phyloP scores from a whole-genome alignment of 2,113 vertebrate genomes.

The Nothoprocta perdicaria region DNA sequence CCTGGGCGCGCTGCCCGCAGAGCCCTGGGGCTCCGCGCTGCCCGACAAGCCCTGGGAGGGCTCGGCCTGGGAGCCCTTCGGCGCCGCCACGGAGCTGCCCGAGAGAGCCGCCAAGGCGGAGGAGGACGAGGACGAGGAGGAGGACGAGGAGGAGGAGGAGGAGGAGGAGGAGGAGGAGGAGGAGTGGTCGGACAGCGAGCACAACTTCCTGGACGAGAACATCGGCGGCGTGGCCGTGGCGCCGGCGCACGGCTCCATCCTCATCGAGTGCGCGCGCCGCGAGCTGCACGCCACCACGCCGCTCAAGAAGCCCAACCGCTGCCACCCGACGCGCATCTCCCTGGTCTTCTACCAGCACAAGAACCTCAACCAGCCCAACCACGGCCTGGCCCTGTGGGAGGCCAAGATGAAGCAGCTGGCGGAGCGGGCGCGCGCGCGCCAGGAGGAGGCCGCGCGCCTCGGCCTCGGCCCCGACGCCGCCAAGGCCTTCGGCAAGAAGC shows the following conservation, averaged over 20 bases:
- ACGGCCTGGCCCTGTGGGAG: slow-evolving; percentile 96
- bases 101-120: slow-evolving; percentile 57
- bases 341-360: slow-evolving; percentile 99
- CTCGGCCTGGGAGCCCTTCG: slow-evolving; percentile 83
- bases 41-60: slow-evolving; percentile 35
- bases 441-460: slow-evolving; percentile 91
- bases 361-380: slow-evolving; percentile 97
- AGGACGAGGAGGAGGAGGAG: slow-evolving; percentile 62
- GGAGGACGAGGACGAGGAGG: slow-evolving; percentile 64
- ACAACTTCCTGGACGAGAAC: slow-evolving; percentile 97
- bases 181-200: slow-evolving; percentile 96
- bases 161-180: slow-evolving; percentile 81
- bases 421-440: slow-evolving; percentile 86
- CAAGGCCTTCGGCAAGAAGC: slow-evolving; percentile 92
- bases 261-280: slow-evolving; percentile 94
- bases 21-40: too few species aligned
- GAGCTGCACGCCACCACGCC: slow-evolving; percentile 97
- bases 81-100: slow-evolving; percentile 66
- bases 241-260: slow-evolving; percentile 92
- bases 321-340: slow-evolving; percentile 96
- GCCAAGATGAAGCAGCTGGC: slow-evolving; percentile 97
- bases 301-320: slow-evolving; percentile 93
- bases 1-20: too few species aligned
- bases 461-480: slow-evolving; percentile 89
- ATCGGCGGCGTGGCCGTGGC: slow-evolving; percentile 96